Conservation (phyloP, 2,113 vertebrate genomes). For the Ameiurus melas region DNA sequence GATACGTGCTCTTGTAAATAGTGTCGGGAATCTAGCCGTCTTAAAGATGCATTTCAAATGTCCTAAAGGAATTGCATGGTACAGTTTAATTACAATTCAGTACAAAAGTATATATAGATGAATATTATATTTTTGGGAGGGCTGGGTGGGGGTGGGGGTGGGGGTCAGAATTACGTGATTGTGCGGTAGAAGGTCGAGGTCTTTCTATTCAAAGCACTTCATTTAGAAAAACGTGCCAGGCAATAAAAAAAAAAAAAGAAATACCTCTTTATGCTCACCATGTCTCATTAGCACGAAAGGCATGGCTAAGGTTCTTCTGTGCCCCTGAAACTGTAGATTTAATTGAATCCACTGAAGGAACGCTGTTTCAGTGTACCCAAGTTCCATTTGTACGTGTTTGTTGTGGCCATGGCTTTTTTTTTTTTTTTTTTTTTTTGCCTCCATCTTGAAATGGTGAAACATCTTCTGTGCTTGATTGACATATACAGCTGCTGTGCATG, state of each 20-base stretch:
- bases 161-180: slow-evolving; percentile 38
- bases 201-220: slow-evolving; percentile 74
- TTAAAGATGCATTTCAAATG: slow-evolving; percentile 77
- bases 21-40: slow-evolving; percentile 77
- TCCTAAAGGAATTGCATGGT: slow-evolving; percentile 80
- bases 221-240: slow-evolving; percentile 71
- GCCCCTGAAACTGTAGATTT: slow-evolving; percentile 71
- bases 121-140: slow-evolving; percentile 58
- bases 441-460: slow-evolving; percentile 58
- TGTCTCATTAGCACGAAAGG: slow-evolving; percentile 74
- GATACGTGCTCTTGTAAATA: slow-evolving; percentile 79
- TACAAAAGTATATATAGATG: slow-evolving; percentile 67
- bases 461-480: slow-evolving; percentile 73
- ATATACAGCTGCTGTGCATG: slow-evolving; percentile 77
- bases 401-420: slow-evolving; percentile 63
- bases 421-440: slow-evolving; percentile 28
- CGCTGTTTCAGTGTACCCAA: slow-evolving; percentile 64
- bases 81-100: slow-evolving; percentile 78
- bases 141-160: slow-evolving; percentile 38
- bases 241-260: no score
- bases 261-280: slow-evolving; percentile 71
- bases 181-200: slow-evolving; percentile 52
- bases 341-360: slow-evolving; percentile 71
- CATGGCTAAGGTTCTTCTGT: slow-evolving; percentile 70
- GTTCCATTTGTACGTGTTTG: slow-evolving; percentile 60